Conservation (phyloP, 2,888 invertebrate species). For the Labia minor region DNA sequence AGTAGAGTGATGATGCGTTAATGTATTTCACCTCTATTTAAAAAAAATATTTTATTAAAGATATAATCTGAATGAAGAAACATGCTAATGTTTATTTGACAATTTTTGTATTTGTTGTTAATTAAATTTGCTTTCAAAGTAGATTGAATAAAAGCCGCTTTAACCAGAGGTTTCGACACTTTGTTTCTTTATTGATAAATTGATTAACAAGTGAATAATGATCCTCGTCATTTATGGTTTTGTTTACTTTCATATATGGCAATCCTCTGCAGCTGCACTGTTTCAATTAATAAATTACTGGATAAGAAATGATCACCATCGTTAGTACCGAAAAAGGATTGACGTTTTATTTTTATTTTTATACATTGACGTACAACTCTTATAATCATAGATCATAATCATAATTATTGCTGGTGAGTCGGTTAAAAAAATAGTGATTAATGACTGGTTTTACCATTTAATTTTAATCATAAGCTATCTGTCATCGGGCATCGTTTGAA, state of each 20-base stretch:
- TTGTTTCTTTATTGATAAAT: background rate
- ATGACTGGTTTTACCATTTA: background rate
- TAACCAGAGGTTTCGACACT: background rate
- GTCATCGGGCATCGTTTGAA: background rate
- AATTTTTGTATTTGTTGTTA: too few relatives aligned
- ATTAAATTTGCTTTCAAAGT: too few relatives aligned
- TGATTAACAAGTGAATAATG: background rate
- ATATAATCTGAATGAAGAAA: too few relatives aligned
- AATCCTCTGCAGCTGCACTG: background rate
- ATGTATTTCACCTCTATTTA: too few relatives aligned
- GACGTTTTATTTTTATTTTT: background rate
- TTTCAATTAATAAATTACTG: background rate
- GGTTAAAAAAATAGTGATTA: background rate
- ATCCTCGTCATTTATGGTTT: background rate
- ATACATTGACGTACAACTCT: background rate
- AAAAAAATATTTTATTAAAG: too few relatives aligned
- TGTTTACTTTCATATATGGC: background rate
- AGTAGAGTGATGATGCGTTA: too few relatives aligned
- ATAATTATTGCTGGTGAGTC: background rate
- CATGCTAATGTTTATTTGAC: too few relatives aligned
- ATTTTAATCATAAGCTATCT: background rate
- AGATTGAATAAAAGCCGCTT: too few relatives aligned
- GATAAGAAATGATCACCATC: background rate
- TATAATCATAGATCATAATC: background rate
- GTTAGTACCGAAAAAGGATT: background rate